phyloP scores from a whole-genome alignment of 2,113 vertebrate species.

The Meles meles region DNA sequence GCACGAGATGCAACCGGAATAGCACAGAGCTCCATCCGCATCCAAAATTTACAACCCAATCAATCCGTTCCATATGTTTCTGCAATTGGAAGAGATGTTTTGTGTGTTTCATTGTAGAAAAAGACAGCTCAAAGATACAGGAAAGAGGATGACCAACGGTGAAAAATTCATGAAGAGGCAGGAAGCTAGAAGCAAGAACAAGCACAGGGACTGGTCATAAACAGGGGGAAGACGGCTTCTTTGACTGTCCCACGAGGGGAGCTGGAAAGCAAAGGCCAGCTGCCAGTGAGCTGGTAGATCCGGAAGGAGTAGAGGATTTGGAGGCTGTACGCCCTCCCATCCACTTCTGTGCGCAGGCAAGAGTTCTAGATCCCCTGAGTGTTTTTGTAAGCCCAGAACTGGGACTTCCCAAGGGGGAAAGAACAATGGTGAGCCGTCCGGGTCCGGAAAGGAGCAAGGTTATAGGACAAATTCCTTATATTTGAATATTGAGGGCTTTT shows the following conservation, averaged over 20 bases:
- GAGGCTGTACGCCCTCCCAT: background rate
- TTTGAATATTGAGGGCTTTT: background rate
- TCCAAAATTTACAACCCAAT: background rate
- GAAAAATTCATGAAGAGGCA: background rate
- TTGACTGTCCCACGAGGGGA: background rate
- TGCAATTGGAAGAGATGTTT: background rate
- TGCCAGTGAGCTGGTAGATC: fast-evolving
- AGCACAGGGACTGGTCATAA: background rate
- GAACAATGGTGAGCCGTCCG: background rate
- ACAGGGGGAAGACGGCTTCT: background rate
- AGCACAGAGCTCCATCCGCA: background rate
- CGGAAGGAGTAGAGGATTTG: background rate
- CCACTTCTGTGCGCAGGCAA: background rate
- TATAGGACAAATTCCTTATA: background rate
- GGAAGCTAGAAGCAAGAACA: background rate
- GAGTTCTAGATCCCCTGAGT: background rate
- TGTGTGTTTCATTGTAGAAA: background rate
- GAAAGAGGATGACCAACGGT: background rate
- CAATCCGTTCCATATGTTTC: background rate
- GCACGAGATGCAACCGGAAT: background rate
- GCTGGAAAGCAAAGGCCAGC: background rate
- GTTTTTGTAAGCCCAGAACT: background rate
- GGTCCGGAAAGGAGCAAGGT: background rate
- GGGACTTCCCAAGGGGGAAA: background rate
- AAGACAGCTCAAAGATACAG: background rate